Conservation (phyloP, 2,888 invertebrate species). For the Smittia aterrima region DNA sequence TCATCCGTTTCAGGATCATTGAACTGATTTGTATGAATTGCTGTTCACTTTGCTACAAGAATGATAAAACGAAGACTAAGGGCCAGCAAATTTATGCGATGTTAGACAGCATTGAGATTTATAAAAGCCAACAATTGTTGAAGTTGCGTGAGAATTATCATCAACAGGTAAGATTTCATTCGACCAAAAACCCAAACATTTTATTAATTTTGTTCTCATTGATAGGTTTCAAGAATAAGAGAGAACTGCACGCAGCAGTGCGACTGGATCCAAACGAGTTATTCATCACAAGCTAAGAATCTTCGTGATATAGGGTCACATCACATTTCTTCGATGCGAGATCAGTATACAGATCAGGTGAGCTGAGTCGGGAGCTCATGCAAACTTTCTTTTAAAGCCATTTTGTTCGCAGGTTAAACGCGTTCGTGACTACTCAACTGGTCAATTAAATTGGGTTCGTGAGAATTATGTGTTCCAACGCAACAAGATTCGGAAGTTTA, state of each 20-base stretch:
- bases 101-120: constrained; percentile 86
- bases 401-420: constrained; percentile 70
- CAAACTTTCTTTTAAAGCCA: constrained; percentile 29
- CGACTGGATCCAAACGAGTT: constrained; percentile 91
- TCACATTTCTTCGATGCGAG: constrained; percentile 79
- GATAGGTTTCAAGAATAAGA: constrained; percentile 80
- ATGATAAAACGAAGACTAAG: constrained; percentile 69
- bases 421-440: constrained; percentile 87
- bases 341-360: constrained; percentile 92
- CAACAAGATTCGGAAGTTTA: constrained; percentile 91
- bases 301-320: constrained; percentile 85
- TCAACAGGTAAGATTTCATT: constrained; percentile 65
- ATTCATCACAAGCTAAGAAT: constrained; percentile 82
- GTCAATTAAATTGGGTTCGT: constrained; percentile 88
- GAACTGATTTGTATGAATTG: constrained; percentile 61
- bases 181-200: not conserved
- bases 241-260: constrained; percentile 93
- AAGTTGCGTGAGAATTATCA: constrained; percentile 88
- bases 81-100: constrained; percentile 82
- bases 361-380: constrained; percentile 43
- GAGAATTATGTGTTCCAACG: constrained; percentile 95
- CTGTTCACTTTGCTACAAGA: constrained; percentile 74
- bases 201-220: constrained; percentile 10
- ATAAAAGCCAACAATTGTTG: constrained; percentile 85
- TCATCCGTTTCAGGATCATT: constrained; percentile 67